A percentile compares a stretch with the other conserved stretches of the same genome.
phyloP scores from a whole-genome alignment of 2,797 vertebrate genomes.

The Tapera naevia region DNA sequence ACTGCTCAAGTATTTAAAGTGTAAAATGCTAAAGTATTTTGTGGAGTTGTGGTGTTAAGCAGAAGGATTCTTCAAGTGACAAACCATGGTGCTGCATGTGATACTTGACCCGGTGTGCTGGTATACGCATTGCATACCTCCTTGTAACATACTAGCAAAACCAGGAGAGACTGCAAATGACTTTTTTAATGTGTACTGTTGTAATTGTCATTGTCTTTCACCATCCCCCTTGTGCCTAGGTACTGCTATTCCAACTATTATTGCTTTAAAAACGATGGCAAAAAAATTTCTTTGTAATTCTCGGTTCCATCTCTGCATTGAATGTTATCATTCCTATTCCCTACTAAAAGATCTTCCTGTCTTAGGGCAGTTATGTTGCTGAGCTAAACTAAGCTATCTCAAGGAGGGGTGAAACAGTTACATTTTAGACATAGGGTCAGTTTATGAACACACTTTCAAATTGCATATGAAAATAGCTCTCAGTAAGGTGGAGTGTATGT shows the following conservation, averaged over 20 bases:
- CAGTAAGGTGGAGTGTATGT: neutral
- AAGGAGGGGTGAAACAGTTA: neutral
- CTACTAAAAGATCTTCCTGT: neutral
- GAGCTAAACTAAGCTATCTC: neutral
- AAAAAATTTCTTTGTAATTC: neutral
- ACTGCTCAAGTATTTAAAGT: too few relatives aligned
- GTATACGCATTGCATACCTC: neutral
- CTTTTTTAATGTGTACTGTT: neutral
- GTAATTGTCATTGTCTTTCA: neutral
- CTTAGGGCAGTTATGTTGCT: neutral
- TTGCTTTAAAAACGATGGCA: slow-evolving; percentile 6
- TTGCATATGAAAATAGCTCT: neutral
- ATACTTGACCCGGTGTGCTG: neutral
- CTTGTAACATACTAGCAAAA: neutral
- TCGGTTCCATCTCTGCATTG: neutral
- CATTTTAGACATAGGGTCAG: neutral
- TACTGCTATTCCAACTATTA: neutral
- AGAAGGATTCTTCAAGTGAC: neutral
- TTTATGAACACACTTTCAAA: neutral
- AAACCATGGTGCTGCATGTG: neutral
- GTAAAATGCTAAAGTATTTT: neutral
- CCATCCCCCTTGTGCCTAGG: neutral
- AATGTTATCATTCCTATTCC: neutral
- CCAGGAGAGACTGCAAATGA: neutral
- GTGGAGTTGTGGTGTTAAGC: neutral